Conservation (phyloP, 92 coral and sea anemone species). For the Scolanthus callimorphus region DNA sequence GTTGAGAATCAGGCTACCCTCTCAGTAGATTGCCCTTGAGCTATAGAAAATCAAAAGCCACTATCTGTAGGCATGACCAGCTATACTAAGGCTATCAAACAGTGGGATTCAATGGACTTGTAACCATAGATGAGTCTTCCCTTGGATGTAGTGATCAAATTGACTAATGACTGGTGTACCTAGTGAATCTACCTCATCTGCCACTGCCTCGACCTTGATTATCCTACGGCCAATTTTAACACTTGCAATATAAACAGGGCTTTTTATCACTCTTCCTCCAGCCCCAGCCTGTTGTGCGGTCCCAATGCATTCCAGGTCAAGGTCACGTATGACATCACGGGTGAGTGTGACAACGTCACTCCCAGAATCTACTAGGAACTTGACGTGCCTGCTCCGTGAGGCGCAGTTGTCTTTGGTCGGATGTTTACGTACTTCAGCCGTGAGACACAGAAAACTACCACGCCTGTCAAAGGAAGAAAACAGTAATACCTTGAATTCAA, state of each 20-base stretch:
- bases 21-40: too few relatives aligned
- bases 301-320: slow-evolving; percentile 32
- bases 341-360: slow-evolving; percentile 64
- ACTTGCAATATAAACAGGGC: slow-evolving; percentile 42
- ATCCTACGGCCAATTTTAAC: slow-evolving; percentile 46
- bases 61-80: too few relatives aligned
- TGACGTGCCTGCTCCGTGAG: slow-evolving; percentile 19
- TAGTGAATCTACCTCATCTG: slow-evolving; percentile 47
- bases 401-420: slow-evolving; percentile 10
- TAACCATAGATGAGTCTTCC: slow-evolving; percentile 40
- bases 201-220: slow-evolving; percentile 50
- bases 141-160: slow-evolving; percentile 58
- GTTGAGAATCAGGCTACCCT: too few relatives aligned
- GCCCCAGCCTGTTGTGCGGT: slow-evolving; percentile 50
- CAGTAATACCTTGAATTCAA: too few relatives aligned
- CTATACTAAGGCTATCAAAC: too few relatives aligned
- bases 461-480: slow-evolving; percentile 39
- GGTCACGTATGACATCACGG: slow-evolving; percentile 49
- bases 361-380: slow-evolving; percentile 77
- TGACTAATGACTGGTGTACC: slow-evolving; percentile 64
- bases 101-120: too few relatives aligned
- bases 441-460: slow-evolving; percentile 78
- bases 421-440: slow-evolving; percentile 40
- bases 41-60: too few relatives aligned
- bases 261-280: slow-evolving; percentile 29